phyloP scores from a whole-genome alignment of 2,113 vertebrate genomes.

The Silurus glanis region DNA sequence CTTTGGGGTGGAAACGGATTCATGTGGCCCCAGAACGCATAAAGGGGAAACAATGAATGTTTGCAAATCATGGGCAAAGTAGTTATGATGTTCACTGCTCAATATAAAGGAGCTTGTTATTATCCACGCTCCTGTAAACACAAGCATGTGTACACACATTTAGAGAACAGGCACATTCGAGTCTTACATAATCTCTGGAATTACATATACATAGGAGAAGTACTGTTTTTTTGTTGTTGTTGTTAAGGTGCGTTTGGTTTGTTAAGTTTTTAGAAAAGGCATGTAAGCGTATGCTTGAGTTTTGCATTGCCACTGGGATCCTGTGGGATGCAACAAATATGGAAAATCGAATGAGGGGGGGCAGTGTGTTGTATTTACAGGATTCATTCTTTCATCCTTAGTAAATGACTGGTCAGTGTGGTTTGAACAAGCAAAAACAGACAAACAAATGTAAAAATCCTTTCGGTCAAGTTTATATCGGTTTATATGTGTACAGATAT shows the following conservation, averaged over 20 bases:
- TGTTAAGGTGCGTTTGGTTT: neutral
- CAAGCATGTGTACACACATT: conserved; percentile 13
- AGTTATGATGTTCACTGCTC: neutral
- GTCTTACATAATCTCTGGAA: conserved; percentile 57
- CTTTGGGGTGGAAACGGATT: neutral
- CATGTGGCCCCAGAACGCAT: neutral
- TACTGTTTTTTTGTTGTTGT: neutral
- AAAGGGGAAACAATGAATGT: neutral
- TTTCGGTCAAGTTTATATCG: neutral
- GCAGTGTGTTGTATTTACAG: neutral
- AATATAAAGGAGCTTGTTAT: neutral
- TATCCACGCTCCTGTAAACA: conserved; percentile 12
- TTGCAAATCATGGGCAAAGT: neutral
- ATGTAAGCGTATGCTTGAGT: neutral
- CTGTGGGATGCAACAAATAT: neutral
- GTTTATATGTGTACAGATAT: neutral
- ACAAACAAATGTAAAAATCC: neutral
- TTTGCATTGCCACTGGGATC: neutral
- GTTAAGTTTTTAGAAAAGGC: neutral
- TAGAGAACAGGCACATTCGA: conserved; percentile 3
- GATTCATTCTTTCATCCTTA: neutral
- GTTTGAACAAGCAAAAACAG: neutral
- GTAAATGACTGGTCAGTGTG: neutral
- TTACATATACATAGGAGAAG: conserved; percentile 41
- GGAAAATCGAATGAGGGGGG: neutral